Percentiles rank a stretch among this genome's conserved stretches.
phyloP scores from a whole-genome alignment of 2,888 invertebrate genomes.

The Xylota sylvarum region DNA sequence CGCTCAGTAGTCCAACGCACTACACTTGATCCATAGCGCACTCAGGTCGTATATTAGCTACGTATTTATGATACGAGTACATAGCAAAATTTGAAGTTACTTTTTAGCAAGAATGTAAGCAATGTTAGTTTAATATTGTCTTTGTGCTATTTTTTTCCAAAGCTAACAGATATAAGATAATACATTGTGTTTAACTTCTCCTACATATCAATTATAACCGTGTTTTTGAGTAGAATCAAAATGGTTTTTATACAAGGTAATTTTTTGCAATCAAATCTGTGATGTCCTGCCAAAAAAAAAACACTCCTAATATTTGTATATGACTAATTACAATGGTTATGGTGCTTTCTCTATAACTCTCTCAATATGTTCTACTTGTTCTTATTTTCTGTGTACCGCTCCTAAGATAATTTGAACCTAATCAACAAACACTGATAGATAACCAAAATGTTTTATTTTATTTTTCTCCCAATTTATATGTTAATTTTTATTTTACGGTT shows the following conservation, averaged over 20 bases:
- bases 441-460: conserved; percentile 38
- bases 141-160: no score
- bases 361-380: neutral
- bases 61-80: no score
- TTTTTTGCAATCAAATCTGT: neutral
- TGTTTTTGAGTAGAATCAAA: no score
- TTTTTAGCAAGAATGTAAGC: no score
- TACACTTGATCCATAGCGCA: no score
- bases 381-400: conserved; percentile 12
- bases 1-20: no score
- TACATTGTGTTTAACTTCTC: no score
- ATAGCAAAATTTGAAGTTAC: no score
- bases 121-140: no score
- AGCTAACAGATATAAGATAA: no score
- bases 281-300: neutral
- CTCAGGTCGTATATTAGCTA: no score
- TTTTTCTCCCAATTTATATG: conserved; percentile 58
- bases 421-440: conserved; percentile 25
- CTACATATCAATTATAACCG: no score
- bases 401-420: conserved; percentile 27
- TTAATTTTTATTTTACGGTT: conserved; percentile 57
- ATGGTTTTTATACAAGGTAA: neutral
- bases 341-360: conserved; percentile 15
- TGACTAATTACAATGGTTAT: conserved; percentile 25
- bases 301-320: neutral